phyloP scores from a whole-genome alignment of 2,113 vertebrate species.

The Pangasianodon gigas region DNA sequence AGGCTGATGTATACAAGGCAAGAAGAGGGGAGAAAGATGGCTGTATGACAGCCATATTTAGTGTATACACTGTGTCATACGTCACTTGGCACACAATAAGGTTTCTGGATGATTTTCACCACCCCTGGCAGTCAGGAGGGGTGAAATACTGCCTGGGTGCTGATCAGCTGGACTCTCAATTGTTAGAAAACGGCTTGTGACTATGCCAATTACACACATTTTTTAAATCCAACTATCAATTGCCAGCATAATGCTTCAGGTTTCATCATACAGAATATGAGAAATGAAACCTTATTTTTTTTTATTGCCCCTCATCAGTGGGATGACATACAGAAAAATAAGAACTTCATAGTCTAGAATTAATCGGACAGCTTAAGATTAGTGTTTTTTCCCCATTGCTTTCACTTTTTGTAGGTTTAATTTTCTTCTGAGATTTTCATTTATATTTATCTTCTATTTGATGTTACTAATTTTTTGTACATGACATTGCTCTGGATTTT shows the following conservation, averaged over 20 bases:
- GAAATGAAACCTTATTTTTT: not conserved
- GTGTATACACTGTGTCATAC: not conserved
- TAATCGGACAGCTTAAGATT: not conserved
- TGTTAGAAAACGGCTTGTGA: not conserved
- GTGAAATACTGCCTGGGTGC: not conserved
- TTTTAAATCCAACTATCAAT: not conserved
- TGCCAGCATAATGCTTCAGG: not conserved
- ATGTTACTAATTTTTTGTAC: not conserved
- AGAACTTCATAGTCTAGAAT: not conserved
- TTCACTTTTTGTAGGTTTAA: not conserved
- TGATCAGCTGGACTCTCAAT: not conserved
- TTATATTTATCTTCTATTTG: not conserved
- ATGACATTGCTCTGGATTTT: not conserved
- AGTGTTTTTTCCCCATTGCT: not conserved
- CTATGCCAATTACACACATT: not conserved
- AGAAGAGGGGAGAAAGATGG: not conserved
- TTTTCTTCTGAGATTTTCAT: not conserved
- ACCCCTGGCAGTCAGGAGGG: not conserved
- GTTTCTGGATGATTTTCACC: not conserved
- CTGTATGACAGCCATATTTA: slow-evolving; percentile 17
- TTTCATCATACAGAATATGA: not conserved
- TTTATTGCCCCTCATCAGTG: not conserved
- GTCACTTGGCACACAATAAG: not conserved
- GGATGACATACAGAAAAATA: not conserved
- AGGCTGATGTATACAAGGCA: not conserved